phyloP scores from a whole-genome alignment of 2,888 invertebrate species.

The Ferrisia virgata region DNA sequence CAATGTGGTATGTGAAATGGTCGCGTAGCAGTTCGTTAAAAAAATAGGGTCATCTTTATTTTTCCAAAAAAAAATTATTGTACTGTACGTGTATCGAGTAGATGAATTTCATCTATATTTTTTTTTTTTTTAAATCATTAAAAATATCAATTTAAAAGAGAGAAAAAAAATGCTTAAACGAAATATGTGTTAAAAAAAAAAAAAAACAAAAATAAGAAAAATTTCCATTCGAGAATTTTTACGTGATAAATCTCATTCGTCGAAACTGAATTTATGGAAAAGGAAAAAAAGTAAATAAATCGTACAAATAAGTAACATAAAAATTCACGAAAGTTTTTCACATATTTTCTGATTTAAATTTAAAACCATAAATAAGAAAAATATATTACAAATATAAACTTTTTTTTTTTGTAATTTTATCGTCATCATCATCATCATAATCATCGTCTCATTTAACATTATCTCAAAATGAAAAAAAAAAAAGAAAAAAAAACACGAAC shows the following conservation, averaged over 20 bases:
- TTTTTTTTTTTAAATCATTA: neutral
- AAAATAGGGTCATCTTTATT: neutral
- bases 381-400: neutral
- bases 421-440: neutral
- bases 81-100: neutral
- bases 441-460: neutral
- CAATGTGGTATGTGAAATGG: neutral
- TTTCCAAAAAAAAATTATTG: neutral
- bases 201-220: neutral
- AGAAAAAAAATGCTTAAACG: neutral
- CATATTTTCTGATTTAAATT: neutral
- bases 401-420: neutral
- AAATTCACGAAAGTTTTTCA: conserved; percentile 9
- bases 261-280: neutral
- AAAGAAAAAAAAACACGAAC: neutral
- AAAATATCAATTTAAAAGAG: neutral
- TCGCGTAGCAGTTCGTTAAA: neutral
- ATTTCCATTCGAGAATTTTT: neutral
- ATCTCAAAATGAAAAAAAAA: neutral
- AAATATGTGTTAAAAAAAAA: neutral
- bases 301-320: neutral
- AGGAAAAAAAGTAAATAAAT: neutral
- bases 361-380: neutral
- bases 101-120: neutral
- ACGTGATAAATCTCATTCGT: neutral